Conservation (phyloP, 2,888 invertebrate species). For the Helicoverpa assulta region DNA sequence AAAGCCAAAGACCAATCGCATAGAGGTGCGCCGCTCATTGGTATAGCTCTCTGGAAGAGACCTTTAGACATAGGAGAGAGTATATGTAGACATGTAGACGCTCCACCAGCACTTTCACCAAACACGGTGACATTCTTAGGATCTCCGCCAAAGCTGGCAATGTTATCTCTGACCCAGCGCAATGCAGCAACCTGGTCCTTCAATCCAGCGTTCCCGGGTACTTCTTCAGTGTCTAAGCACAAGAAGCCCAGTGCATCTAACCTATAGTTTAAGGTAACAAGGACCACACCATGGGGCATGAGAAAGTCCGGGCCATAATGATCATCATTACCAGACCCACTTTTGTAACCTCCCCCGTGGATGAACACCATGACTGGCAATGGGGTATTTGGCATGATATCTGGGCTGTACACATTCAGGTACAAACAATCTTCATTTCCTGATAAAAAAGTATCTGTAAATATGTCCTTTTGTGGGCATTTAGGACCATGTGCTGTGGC, state of each 20-base stretch:
- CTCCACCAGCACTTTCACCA: conserved; percentile 75
- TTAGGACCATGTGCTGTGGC: conserved; percentile 68
- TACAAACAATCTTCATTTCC: conserved; percentile 76
- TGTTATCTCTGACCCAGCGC: conserved; percentile 71
- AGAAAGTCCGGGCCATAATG: conserved; percentile 76
- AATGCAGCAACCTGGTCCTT: conserved; percentile 75
- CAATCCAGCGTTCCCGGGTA: conserved; percentile 75
- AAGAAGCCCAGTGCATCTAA: conserved; percentile 71
- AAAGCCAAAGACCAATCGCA: conserved; percentile 72
- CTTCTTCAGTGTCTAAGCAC: conserved; percentile 69
- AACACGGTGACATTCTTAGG: conserved; percentile 72
- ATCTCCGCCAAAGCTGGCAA: conserved; percentile 72
- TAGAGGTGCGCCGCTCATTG: conserved; percentile 71
- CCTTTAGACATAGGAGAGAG: conserved; percentile 74
- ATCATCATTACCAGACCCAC: conserved; percentile 70
- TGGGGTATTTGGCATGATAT: conserved; percentile 55
- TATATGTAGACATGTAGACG: conserved; percentile 64
- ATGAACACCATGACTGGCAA: conserved; percentile 76
- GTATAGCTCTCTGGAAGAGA: conserved; percentile 69
- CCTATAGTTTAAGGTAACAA: conserved; percentile 77
- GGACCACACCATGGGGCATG: conserved; percentile 68
- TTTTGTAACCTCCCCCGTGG: conserved; percentile 73
- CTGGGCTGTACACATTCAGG: conserved; percentile 74
- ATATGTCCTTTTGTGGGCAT: conserved; percentile 71
- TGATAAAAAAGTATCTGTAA: conserved; percentile 48